phyloP scores from a whole-genome alignment of 2,797 vertebrate species.

The Limosa lapponica region DNA sequence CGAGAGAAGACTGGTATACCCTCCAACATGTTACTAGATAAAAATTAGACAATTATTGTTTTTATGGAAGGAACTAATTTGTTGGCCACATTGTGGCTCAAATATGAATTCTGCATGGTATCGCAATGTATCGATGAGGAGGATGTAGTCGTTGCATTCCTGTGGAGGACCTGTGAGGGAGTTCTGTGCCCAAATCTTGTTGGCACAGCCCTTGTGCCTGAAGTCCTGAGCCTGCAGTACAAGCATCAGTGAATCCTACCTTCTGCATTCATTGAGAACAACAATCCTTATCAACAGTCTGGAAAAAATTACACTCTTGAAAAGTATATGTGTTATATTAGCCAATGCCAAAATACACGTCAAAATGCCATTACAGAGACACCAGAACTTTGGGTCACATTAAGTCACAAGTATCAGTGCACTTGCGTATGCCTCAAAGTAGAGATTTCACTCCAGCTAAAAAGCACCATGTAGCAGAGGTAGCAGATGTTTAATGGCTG shows the following conservation, averaged over 20 bases:
- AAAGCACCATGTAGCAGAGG: conserved; percentile 10
- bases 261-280: not conserved
- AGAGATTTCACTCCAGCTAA: conserved; percentile 13
- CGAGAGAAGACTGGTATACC: not conserved
- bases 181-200: not conserved
- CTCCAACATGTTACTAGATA: not conserved
- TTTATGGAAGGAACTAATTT: not conserved
- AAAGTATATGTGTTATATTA: not conserved
- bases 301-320: not conserved
- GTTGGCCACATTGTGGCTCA: not conserved
- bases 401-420: not conserved
- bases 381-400: not conserved
- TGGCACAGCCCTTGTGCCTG: not conserved
- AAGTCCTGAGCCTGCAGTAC: not conserved
- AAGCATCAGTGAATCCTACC: not conserved
- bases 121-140: fast-evolving
- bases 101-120: not conserved
- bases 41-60: not conserved
- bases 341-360: not conserved
- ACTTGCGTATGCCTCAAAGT: not conserved
- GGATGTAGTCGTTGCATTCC: not conserved
- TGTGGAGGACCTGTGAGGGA: not conserved
- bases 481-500: conserved; percentile 70
- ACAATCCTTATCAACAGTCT: not conserved
- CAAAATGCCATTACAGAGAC: not conserved